Evolutionary conservation across 2,888 invertebrate species (phyloP).

Genomic region (Helicoverpa assulta): DNA sequence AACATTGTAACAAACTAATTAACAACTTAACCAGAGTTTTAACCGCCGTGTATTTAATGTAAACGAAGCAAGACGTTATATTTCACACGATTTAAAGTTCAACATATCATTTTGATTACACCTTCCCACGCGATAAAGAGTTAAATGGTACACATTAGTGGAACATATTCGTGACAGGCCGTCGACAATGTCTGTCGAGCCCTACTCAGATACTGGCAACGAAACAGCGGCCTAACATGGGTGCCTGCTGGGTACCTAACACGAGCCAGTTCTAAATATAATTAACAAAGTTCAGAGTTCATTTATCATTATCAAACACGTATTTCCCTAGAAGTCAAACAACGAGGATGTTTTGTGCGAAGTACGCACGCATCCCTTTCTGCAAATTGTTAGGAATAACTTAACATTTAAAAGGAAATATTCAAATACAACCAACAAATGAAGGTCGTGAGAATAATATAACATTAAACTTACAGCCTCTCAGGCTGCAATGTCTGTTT

Average conservation of each 20-base stretch:
- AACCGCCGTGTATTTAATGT: background rate
- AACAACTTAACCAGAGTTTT: conserved; percentile 1
- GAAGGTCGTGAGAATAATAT: conserved; percentile 23
- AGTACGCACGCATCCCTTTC: conserved; percentile 3
- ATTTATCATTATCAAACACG: conserved; percentile 48
- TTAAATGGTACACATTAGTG: conserved; percentile 28
- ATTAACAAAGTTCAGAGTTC: conserved; percentile 53
- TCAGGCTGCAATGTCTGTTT: conserved; percentile 27
- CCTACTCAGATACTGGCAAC: conserved; percentile 37
- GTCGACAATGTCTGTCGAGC: conserved; percentile 42
- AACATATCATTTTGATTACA: conserved; percentile 40
- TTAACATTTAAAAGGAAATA: conserved; percentile 25
- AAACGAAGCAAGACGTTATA: background rate
- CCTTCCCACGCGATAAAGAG: conserved; percentile 19
- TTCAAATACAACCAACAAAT: conserved; percentile 22
- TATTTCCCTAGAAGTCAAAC: conserved; percentile 20
- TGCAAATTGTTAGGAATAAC: conserved; percentile 23
- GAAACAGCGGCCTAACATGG: conserved; percentile 47
- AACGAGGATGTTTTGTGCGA: conserved; percentile 6
- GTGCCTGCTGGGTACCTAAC: conserved; percentile 21
- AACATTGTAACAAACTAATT: background rate
- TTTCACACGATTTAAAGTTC: conserved; percentile 31
- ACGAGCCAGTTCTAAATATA: conserved; percentile 44
- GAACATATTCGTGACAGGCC: conserved; percentile 36
- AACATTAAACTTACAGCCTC: conserved; percentile 2